Conservation (phyloP, 2,888 invertebrate species). For the Latrodectus elegans region DNA sequence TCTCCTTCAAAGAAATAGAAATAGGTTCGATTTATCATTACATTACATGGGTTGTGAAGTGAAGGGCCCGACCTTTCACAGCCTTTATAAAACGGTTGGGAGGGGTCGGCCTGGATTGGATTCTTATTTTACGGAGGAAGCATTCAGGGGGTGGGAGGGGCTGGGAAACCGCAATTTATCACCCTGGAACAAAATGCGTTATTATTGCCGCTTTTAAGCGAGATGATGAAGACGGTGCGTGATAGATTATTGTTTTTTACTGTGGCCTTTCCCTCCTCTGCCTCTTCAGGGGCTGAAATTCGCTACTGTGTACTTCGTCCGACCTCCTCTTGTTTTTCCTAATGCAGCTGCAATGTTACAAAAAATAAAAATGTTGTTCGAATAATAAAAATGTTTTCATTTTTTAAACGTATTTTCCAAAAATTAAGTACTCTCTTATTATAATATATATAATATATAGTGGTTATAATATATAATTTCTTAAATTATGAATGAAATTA, state of each 20-base stretch:
- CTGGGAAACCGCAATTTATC: conserved; percentile 39
- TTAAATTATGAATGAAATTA: too few species aligned
- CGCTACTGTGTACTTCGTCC: too few species aligned
- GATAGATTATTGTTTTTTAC: background rate
- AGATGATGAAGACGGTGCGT: conserved; percentile 41
- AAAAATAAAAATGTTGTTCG: too few species aligned
- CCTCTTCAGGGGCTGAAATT: background rate
- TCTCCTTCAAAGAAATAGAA: conserved; percentile 18
- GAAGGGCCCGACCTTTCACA: conserved; percentile 35
- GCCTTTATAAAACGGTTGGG: conserved; percentile 46
- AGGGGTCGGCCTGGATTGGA: conserved; percentile 22
- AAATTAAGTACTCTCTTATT: too few species aligned
- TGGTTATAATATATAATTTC: too few species aligned
- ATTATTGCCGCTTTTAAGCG: conserved; percentile 49
- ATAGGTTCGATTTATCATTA: conserved; percentile 52
- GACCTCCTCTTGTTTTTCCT: too few species aligned
- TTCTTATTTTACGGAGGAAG: background rate
- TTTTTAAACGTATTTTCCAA: too few species aligned
- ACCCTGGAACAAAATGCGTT: conserved; percentile 46
- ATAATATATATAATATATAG: too few species aligned
- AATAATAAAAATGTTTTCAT: too few species aligned
- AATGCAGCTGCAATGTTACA: too few species aligned
- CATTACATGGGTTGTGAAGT: conserved; percentile 29
- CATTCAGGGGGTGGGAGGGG: background rate
- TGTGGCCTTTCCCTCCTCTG: background rate